Evolutionary conservation across 30 jellyfish, hydroid and myxozoan genomes (phyloP).

Genomic region (Turritopsis dohrnii): DNA sequence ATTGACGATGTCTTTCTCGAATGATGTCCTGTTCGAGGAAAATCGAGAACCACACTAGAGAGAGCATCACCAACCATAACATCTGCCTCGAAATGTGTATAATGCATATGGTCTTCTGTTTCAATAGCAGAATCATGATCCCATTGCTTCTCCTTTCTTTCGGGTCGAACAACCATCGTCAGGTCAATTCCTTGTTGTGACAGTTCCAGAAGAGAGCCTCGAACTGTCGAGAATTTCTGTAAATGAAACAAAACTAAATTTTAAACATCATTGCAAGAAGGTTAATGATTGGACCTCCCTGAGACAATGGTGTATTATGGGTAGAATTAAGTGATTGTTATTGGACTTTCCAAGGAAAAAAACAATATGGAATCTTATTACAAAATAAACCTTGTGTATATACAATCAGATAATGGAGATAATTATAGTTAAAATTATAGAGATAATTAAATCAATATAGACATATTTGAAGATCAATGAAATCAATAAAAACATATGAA

Average conservation of each 20-base stretch:
- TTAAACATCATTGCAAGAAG: neutral
- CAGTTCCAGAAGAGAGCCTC: conserved; percentile 22
- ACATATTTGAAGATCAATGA: neutral
- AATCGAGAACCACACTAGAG: neutral
- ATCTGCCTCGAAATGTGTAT: neutral
- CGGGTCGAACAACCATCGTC: neutral
- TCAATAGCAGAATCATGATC: conserved; percentile 17
- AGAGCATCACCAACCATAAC: neutral
- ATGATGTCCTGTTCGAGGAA: neutral
- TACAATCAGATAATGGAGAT: too few relatives aligned
- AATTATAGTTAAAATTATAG: too few relatives aligned
- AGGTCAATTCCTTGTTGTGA: conserved; percentile 8
- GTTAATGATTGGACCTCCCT: neutral
- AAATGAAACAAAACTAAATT: neutral
- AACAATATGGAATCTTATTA: too few relatives aligned
- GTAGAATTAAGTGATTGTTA: too few relatives aligned
- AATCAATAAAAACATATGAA: neutral
- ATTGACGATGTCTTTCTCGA: neutral
- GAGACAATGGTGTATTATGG: neutral
- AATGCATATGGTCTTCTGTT: conserved; percentile 14
- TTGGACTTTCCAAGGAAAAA: too few relatives aligned
- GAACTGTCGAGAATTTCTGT: neutral
- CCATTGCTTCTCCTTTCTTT: neutral
- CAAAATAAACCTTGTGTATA: too few relatives aligned
- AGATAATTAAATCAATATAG: neutral